These are phyloP conservation scores for Drosophila suboccidentalis DNA, from an alignment of 2,888 invertebrate genomes.

Conservation along the genomic window DNA sequence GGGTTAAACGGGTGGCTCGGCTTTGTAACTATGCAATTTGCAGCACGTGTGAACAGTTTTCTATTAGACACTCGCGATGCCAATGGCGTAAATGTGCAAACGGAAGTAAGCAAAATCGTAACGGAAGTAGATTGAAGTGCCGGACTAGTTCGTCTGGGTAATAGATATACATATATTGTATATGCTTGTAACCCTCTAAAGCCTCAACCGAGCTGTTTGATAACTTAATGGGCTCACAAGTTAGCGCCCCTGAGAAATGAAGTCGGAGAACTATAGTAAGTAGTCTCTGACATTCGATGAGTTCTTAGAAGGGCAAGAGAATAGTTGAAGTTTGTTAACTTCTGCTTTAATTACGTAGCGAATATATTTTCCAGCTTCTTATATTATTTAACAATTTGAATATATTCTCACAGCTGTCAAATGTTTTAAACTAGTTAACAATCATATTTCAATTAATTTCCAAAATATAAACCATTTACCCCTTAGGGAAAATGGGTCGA, in stretches of 20 bases:
- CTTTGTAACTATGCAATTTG: conserved; percentile 60
- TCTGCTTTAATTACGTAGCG: too few relatives aligned
- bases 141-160: conserved; percentile 32
- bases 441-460: too few relatives aligned
- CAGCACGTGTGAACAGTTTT: conserved; percentile 73
- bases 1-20: conserved; percentile 13
- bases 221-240: conserved; percentile 30
- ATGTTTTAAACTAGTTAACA: too few relatives aligned
- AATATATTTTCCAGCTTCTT: too few relatives aligned
- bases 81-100: conserved; percentile 59
- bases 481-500: too few relatives aligned
- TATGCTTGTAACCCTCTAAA: conserved; percentile 5
- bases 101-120: conserved; percentile 54
- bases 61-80: conserved; percentile 58
- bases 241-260: background rate
- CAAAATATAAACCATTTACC: too few relatives aligned
- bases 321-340: background rate
- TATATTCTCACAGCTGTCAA: too few relatives aligned
- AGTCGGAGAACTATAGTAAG: background rate
- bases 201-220: conserved; percentile 18
- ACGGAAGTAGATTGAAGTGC: conserved; percentile 60
- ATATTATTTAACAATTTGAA: too few relatives aligned
- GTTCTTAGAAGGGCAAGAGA: too few relatives aligned
- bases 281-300: background rate
- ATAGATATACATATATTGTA: conserved; percentile 45